Percentiles rank a stretch among this genome's conserved stretches.
These are phyloP conservation scores for Diadegma fenestrale DNA, from an alignment of 2,888 invertebrate species.

Conservation along the genomic window DNA sequence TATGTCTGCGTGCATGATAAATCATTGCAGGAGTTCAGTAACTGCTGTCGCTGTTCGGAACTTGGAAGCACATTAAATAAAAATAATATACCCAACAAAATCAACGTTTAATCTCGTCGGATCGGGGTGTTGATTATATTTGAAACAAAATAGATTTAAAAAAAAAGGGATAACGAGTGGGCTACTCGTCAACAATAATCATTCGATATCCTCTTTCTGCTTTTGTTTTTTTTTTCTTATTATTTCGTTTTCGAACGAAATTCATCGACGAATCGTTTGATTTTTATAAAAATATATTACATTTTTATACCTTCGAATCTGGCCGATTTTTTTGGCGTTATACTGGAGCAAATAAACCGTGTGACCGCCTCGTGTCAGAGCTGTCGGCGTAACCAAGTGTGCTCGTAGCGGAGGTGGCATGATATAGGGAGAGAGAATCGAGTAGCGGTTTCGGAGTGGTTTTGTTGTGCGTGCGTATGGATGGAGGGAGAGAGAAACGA, in stretches of 20 bases:
- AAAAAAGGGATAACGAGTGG: constrained; percentile 4
- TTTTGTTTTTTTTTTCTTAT: background rate
- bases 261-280: constrained; percentile 4
- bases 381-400: constrained; percentile 78
- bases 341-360: constrained; percentile 50
- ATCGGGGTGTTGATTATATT: constrained; percentile 13
- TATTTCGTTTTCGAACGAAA: background rate
- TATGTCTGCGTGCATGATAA: constrained; percentile 24
- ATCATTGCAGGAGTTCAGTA: constrained; percentile 36
- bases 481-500: constrained; percentile 36
- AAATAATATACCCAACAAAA: constrained; percentile 1
- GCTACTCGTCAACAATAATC: constrained; percentile 2
- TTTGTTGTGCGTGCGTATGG: constrained; percentile 59
- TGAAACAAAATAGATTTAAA: background rate
- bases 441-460: constrained; percentile 74
- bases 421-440: constrained; percentile 72
- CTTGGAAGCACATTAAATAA: constrained; percentile 16
- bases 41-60: constrained; percentile 5
- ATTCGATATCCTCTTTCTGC: background rate
- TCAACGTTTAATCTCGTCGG: background rate
- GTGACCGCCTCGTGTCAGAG: constrained; percentile 75
- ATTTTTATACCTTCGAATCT: background rate
- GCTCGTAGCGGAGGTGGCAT: constrained; percentile 77
- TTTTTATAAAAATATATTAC: constrained; percentile 6
- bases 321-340: constrained; percentile 19